Percentiles rank a stretch among this genome's conserved stretches.
phyloP scores from a whole-genome alignment of 2,113 vertebrate genomes.

The Lepus timidus region DNA sequence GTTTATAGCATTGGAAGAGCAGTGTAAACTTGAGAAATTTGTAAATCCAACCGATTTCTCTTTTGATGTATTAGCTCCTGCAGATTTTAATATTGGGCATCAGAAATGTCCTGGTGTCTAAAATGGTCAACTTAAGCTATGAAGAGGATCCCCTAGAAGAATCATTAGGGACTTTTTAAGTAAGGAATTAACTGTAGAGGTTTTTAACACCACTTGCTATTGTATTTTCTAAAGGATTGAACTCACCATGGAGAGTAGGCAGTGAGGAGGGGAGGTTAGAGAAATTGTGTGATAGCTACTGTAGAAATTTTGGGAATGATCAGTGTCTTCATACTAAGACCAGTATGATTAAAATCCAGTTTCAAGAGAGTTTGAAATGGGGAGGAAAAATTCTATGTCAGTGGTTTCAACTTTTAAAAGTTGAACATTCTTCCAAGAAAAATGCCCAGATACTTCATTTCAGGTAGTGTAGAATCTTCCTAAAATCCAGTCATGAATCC shows the following conservation, averaged over 20 bases:
- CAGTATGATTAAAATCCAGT: not conserved
- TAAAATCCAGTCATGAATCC: not conserved
- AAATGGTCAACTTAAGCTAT: not conserved
- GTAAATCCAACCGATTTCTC: not conserved
- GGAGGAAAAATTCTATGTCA: not conserved
- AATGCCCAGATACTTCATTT: not conserved
- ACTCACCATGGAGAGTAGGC: not conserved
- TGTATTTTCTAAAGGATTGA: not conserved
- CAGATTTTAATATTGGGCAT: not conserved
- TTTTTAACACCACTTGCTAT: not conserved
- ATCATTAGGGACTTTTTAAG: not conserved
- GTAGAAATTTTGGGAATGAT: not conserved
- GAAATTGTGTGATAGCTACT: not conserved
- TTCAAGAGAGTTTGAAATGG: not conserved
- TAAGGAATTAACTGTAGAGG: not conserved
- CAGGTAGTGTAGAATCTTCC: not conserved
- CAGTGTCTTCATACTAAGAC: not conserved
- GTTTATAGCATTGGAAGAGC: not conserved
- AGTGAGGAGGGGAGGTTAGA: not conserved
- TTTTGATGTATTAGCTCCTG: not conserved
- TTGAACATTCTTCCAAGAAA: not conserved
- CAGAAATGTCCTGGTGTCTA: not conserved
- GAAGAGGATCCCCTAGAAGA: not conserved
- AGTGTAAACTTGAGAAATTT: not conserved
- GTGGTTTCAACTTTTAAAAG: conserved; percentile 1